Evolutionary conservation across 2,888 invertebrate species (phyloP), one percentile per base, ranked within the genome.

Genomic region (Adelphocoris suturalis): DNA sequence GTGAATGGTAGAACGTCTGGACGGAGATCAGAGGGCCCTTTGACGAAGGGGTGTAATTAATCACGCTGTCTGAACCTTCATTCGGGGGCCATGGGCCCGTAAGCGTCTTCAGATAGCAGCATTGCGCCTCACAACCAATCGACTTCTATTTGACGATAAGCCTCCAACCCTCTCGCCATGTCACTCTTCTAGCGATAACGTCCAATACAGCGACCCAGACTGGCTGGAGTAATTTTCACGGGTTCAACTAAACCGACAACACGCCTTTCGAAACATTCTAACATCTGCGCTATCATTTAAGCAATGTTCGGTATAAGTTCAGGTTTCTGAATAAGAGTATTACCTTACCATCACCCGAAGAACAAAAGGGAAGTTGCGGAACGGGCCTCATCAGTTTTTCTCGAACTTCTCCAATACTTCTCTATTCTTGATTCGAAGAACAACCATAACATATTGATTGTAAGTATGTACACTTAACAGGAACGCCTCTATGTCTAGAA

Each of bases 1-100:
- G 78, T 78, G 78, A 78, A 78, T 78, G 78, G 47, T n/a, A 47
- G 78, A 47, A 78, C 78, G 78, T 78, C 78, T 78, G 78, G 78
- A 78, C 85, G 57, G 28, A 61, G 57, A 57, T 23, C 55, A 46
- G 55, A 13, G 57, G 61, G 85, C 16, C 57, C 61, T 61, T 85
- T 85, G 57, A 16, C n/a, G 14, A 27, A 23, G 11, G 28, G 46
- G 85, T 27, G 55, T 85, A 85, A 85, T 85, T 57, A 85, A 85
- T 85, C 57, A 85, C 57, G 85, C 85, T 85, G 85, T 61, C 61
- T 85, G 85, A 85, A 57, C 61, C 85, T 57, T 37, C 85, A 57
- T 55, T 85, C 28, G 27, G 37, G 37, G 61, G 52, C 57, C 61
- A 85, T 13, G 61, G 61, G 61, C 57, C 37, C 85, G 82, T 57